These are phyloP conservation scores for Chrysina gloriosa DNA, from an alignment of 2,888 invertebrate species.

Conservation along the genomic window DNA sequence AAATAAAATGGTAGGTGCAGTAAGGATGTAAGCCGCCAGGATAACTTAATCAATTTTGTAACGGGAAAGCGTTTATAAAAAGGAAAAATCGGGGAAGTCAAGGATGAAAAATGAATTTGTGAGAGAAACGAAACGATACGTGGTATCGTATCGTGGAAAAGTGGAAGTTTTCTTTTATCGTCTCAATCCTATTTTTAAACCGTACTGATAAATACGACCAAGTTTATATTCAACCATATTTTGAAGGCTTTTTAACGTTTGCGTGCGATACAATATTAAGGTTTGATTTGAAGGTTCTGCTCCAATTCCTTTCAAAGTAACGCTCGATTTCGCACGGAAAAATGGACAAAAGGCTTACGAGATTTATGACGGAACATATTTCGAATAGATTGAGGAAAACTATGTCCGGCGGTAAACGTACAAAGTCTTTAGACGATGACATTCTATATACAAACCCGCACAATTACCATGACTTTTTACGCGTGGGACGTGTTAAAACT, in stretches of 20 bases:
- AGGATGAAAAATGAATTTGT: background rate
- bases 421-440: too few relatives aligned
- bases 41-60: slow-evolving; percentile 14
- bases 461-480: too few relatives aligned
- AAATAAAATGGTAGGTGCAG: too few relatives aligned
- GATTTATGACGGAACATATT: background rate
- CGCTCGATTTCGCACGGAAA: background rate
- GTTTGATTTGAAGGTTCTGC: background rate
- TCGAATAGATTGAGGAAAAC: too few relatives aligned
- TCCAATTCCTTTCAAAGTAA: background rate
- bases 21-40: background rate
- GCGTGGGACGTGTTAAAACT: too few relatives aligned
- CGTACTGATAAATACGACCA: too few relatives aligned
- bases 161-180: background rate
- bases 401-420: too few relatives aligned
- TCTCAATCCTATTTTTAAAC: background rate
- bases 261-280: background rate
- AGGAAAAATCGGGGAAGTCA: background rate
- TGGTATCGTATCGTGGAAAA: too few relatives aligned
- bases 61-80: background rate
- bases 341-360: background rate
- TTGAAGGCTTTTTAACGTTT: background rate
- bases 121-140: too few relatives aligned
- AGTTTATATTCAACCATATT: too few relatives aligned
- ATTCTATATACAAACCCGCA: too few relatives aligned